Evolutionary conservation across 53 echinoderm and acorn worm species (phyloP).

Genomic region (Astropecten irregularis): DNA sequence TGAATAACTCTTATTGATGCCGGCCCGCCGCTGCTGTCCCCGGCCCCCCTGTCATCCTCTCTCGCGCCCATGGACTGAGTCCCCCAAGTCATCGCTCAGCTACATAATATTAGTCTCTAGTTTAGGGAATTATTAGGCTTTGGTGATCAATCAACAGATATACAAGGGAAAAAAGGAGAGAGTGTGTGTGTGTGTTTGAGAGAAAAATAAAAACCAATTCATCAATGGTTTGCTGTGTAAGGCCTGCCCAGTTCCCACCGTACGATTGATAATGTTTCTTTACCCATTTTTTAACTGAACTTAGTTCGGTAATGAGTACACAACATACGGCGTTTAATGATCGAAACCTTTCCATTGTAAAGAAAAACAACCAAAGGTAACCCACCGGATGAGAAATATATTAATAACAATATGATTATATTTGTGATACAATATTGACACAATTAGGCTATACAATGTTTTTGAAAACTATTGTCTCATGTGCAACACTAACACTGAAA

Average conservation of each 20-base stretch:
- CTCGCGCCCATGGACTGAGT: too few relatives aligned
- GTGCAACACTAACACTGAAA: too few relatives aligned
- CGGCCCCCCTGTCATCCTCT: too few relatives aligned
- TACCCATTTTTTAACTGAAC: too few relatives aligned
- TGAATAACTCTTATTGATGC: too few relatives aligned
- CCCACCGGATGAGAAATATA: background rate
- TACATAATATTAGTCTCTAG: constrained; percentile 56
- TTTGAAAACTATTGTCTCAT: too few relatives aligned
- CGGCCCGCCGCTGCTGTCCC: too few relatives aligned
- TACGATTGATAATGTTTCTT: background rate
- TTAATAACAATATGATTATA: background rate
- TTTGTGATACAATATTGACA: background rate
- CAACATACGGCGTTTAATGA: constrained; percentile 16
- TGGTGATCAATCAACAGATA: constrained; percentile 27
- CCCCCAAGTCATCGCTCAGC: background rate
- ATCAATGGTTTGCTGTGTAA: background rate
- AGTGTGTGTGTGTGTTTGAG: too few relatives aligned
- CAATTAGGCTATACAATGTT: too few relatives aligned
- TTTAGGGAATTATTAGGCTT: background rate
- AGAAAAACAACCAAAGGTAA: background rate
- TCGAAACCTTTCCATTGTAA: background rate
- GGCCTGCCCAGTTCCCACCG: constrained; percentile 17
- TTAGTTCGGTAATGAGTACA: background rate
- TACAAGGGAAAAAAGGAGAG: too few relatives aligned
- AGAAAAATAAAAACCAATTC: background rate